A percentile compares a stretch with the other conserved stretches of the same genome.
These are phyloP conservation scores for Pocillopora verrucosa DNA, from an alignment of 64 coral and sea anemone genomes.

Conservation along the genomic window DNA sequence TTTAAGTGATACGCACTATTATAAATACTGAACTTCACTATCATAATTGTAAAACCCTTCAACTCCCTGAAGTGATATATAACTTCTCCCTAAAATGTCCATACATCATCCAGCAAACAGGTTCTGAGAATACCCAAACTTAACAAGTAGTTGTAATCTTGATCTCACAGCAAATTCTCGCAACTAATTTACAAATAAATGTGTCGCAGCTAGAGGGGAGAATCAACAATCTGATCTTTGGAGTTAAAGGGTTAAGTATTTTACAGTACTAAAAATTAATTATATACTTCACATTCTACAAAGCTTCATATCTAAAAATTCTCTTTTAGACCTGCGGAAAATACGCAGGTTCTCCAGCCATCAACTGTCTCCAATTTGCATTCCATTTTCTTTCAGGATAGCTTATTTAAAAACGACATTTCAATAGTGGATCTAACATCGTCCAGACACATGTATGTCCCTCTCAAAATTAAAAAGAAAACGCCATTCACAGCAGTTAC, in stretches of 20 bases:
- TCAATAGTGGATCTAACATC: no score
- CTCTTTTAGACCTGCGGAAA: slow-evolving; percentile 6
- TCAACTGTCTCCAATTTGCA: not conserved
- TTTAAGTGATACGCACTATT: not conserved
- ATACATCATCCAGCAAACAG: no score
- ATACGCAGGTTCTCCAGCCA: not conserved
- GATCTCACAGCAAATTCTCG: no score
- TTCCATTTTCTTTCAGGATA: not conserved
- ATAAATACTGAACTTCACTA: slow-evolving; percentile 25
- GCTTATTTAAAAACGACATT: no score
- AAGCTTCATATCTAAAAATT: slow-evolving; percentile 26
- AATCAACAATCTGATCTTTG: no score
- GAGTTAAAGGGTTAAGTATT: not conserved
- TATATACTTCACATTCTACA: not conserved
- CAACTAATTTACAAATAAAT: no score
- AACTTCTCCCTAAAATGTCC: no score
- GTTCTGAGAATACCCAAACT: no score
- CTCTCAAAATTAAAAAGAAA: not conserved
- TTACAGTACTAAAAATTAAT: slow-evolving; percentile 15
- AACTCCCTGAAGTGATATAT: no score
- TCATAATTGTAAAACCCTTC: not conserved
- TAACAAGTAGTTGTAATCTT: no score
- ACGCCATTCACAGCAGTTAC: not conserved
- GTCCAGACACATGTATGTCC: not conserved
- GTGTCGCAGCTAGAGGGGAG: no score